A percentile compares a stretch with the other conserved stretches of the same genome.
phyloP scores from a whole-genome alignment of 2,113 vertebrate genomes.

The Phalacrocorax carbo region DNA sequence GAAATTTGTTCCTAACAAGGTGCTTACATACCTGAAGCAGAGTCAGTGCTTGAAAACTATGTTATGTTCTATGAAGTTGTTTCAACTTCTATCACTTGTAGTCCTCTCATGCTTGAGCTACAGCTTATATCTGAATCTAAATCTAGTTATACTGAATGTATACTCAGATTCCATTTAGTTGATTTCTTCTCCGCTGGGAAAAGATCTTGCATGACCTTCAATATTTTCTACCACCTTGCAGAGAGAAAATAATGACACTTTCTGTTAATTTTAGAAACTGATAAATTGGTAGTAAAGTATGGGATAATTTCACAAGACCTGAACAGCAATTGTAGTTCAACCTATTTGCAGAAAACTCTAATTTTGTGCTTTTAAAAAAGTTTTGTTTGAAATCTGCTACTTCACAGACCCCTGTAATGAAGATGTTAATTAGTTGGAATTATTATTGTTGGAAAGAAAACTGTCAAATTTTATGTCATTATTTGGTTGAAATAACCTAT shows the following conservation, averaged over 20 bases:
- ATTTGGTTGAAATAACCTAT: neutral
- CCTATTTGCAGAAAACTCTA: neutral
- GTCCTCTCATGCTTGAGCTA: neutral
- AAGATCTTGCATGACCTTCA: neutral
- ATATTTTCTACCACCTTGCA: neutral
- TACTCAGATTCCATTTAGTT: neutral
- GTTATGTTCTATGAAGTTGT: neutral
- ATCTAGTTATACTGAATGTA: neutral
- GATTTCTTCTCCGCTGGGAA: neutral
- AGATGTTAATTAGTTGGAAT: neutral
- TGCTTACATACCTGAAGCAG: neutral
- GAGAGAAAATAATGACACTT: neutral
- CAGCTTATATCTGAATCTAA: neutral
- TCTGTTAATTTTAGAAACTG: neutral
- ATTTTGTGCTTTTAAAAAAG: neutral
- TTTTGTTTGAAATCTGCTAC: neutral
- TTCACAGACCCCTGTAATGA: neutral
- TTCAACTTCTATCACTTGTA: neutral
- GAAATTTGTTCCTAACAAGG: neutral
- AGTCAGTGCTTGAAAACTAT: neutral
- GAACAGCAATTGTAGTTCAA: neutral
- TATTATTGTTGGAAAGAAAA: neutral
- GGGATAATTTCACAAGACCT: neutral
- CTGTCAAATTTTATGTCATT: neutral
- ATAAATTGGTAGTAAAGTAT: neutral